Conservation (phyloP, 2,113 vertebrate species). For the Vidua macroura region DNA sequence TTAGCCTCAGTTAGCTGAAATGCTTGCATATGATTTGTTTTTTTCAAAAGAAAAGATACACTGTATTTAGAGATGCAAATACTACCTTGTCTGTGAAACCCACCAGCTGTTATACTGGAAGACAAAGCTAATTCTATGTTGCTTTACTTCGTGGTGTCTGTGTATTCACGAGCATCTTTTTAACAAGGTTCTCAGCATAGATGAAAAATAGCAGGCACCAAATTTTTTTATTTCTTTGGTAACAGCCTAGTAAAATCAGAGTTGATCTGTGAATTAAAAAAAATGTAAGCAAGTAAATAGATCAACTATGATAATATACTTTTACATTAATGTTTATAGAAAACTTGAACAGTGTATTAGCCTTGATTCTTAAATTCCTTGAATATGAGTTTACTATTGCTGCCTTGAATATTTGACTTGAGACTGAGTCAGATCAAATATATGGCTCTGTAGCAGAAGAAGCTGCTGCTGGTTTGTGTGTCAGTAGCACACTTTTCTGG, state of each 20-base stretch:
- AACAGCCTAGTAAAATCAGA: background rate
- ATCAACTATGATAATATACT: background rate
- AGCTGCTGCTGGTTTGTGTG: constrained; percentile 2
- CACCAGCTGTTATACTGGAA: constrained; percentile 6
- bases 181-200: background rate
- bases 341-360: background rate
- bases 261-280: background rate
- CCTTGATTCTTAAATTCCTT: background rate
- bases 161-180: background rate
- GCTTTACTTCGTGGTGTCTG: background rate
- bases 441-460: background rate
- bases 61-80: constrained; percentile 57
- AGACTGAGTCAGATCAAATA: background rate
- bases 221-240: background rate
- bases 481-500: background rate
- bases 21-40: constrained; percentile 44
- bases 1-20: constrained; percentile 37
- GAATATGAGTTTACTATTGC: background rate
- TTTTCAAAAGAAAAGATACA: constrained; percentile 37
- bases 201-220: background rate
- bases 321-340: background rate
- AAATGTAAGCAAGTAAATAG: background rate
- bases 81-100: constrained; percentile 37
- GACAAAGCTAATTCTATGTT: constrained; percentile 29
- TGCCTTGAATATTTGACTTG: background rate